Evolutionary conservation across 1,140 invertebrate genomes (phyloP), one percentile per base, ranked within the genome.

Genomic region (Dinoponera quadriceps): DNA sequence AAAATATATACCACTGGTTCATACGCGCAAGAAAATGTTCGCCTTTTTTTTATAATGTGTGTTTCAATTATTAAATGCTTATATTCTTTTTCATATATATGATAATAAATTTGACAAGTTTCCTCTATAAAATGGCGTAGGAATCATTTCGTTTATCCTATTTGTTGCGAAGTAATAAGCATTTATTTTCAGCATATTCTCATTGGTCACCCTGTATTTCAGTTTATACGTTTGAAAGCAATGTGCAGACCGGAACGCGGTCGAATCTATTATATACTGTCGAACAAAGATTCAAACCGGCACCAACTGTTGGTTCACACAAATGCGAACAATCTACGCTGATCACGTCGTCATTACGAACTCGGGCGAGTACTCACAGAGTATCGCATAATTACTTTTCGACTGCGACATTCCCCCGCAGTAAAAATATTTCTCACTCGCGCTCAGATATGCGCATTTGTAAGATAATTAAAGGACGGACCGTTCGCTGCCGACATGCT

Each of bases 141-240:
- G n/a, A n/a, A n/a, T n/a, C n/a, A n/a, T n/a, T n/a, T n/a, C n/a
- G n/a, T n/a, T n/a, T n/a, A n/a, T n/a, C n/a, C n/a, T n/a, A n/a
- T n/a, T n/a, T n/a, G n/a, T n/a, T n/a, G n/a, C n/a, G n/a, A n/a
- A n/a, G n/a, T n/a, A n/a, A n/a, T n/a, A n/a, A n/a, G n/a, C n/a
- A n/a, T n/a, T n/a, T n/a, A n/a, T n/a, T n/a, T n/a, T n/a, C n/a
- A n/a, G n/a, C n/a, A n/a, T n/a, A n/a, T n/a, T n/a, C n/a, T n/a
- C n/a, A n/a, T n/a, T n/a, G n/a, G n/a, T n/a, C n/a, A n/a, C n/a
- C n/a, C n/a, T n/a, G n/a, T 22, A 65, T 66, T 77, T 66, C 20
- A 20, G 51, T 78, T 78, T 69, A 69, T 44, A 69, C 38, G 3
- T 57, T 57, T 38, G 51, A 51, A 27, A 18, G n/a, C 49, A 68